Evolutionary conservation across 2,797 vertebrate species (phyloP).

Genomic region (Sebastes alutus): DNA sequence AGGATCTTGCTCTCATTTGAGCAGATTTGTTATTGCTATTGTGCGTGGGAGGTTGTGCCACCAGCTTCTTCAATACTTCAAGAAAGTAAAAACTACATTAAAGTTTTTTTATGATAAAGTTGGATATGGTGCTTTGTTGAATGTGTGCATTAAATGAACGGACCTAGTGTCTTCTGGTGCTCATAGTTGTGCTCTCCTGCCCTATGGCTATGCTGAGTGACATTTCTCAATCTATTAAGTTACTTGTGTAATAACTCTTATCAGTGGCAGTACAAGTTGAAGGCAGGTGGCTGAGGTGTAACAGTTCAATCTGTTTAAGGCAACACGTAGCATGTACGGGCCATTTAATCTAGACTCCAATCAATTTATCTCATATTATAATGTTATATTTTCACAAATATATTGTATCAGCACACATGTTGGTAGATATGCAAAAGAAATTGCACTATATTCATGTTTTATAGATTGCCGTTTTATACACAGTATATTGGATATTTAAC

Average conservation of each 20-base stretch:
- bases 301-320: not conserved
- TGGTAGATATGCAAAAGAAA: too few species aligned
- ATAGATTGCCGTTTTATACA: not conserved
- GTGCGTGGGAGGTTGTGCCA: not conserved
- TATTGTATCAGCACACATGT: not conserved
- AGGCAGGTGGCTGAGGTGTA: not conserved
- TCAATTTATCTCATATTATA: not conserved
- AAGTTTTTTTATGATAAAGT: not conserved
- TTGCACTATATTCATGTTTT: not conserved
- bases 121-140: not conserved
- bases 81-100: not conserved
- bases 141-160: not conserved
- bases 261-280: slow-evolving; percentile 23
- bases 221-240: not conserved
- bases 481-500: not conserved
- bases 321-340: not conserved
- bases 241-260: slow-evolving; percentile 57
- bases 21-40: not conserved
- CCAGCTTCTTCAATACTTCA: not conserved
- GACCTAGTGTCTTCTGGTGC: not conserved
- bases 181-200: not conserved
- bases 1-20: not conserved
- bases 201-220: not conserved
- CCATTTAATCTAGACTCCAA: not conserved
- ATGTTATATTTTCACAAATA: not conserved